These are phyloP conservation scores for Drosophila quinaria DNA, from an alignment of 2,888 invertebrate species.

Conservation along the genomic window DNA sequence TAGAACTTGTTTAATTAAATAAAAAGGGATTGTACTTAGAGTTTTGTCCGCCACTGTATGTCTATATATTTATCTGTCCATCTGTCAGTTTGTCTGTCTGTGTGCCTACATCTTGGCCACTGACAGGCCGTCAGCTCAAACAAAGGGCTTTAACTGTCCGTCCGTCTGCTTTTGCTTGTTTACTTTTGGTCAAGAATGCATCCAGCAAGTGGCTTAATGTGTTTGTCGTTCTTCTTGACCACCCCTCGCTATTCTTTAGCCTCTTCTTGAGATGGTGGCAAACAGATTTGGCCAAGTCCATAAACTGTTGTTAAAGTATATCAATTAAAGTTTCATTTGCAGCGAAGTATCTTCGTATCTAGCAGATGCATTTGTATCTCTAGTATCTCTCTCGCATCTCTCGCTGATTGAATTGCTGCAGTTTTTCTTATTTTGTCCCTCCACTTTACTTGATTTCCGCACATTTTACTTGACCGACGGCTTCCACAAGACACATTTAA, in stretches of 20 bases:
- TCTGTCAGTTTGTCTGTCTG: slow-evolving; percentile 46
- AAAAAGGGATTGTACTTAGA: no score
- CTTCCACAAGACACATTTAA: slow-evolving; percentile 48
- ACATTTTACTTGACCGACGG: slow-evolving; percentile 20
- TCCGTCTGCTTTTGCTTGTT: slow-evolving; percentile 45
- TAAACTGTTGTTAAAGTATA: slow-evolving; percentile 13
- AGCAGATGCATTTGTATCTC: slow-evolving; percentile 31
- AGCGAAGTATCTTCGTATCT: slow-evolving; percentile 21
- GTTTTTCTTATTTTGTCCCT: slow-evolving; percentile 26
- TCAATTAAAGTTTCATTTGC: slow-evolving; percentile 56
- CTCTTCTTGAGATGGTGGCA: slow-evolving; percentile 9
- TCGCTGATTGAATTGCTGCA: slow-evolving; percentile 12
- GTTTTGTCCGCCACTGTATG: not conserved
- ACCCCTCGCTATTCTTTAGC: not conserved
- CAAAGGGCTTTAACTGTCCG: slow-evolving; percentile 52
- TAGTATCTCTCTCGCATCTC: slow-evolving; percentile 12
- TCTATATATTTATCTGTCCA: slow-evolving; percentile 12
- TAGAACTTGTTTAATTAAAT: no score
- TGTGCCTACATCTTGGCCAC: slow-evolving; percentile 76
- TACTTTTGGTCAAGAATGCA: slow-evolving; percentile 61
- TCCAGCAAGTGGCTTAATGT: slow-evolving; percentile 59
- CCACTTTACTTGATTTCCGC: slow-evolving; percentile 60
- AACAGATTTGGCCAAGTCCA: slow-evolving; percentile 46
- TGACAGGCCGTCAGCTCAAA: slow-evolving; percentile 72
- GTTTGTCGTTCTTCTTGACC: slow-evolving; percentile 49